phyloP scores from a whole-genome alignment of 1,140 invertebrate genomes.

The Belonocnema kinseyi region DNA sequence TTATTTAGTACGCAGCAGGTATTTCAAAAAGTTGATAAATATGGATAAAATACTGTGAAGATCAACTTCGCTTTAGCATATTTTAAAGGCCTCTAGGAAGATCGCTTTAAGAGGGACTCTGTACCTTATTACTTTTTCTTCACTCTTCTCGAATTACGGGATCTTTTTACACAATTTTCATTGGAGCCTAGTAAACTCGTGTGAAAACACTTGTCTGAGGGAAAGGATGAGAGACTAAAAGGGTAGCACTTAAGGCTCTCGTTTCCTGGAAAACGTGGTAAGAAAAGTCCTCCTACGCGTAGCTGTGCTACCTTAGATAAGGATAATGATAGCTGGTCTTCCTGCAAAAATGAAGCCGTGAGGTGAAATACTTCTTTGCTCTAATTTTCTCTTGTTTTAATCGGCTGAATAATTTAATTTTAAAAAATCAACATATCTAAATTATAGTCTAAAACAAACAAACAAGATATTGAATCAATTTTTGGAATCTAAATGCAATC shows the following conservation, averaged over 20 bases:
- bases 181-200: slow-evolving; percentile 2
- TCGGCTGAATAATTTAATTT: no score
- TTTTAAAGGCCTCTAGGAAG: no score
- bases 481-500: no score
- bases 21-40: no score
- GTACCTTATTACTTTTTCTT: not conserved
- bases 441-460: no score
- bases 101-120: not conserved
- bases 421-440: no score
- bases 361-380: not conserved
- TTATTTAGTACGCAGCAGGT: no score
- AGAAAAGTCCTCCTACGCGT: not conserved
- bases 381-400: not conserved
- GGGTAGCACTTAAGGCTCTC: slow-evolving; percentile 6
- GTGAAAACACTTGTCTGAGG: slow-evolving; percentile 13
- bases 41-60: no score
- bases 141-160: slow-evolving; percentile 5
- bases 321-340: not conserved
- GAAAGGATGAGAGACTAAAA: not conserved
- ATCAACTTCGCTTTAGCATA: no score
- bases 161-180: slow-evolving; percentile 17
- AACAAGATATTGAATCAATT: no score
- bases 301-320: not conserved
- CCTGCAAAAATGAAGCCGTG: not conserved
- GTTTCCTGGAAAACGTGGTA: slow-evolving; percentile 1